These are phyloP conservation scores for Copidosoma floridanum DNA, from an alignment of 1,140 invertebrate species.

Conservation along the genomic window DNA sequence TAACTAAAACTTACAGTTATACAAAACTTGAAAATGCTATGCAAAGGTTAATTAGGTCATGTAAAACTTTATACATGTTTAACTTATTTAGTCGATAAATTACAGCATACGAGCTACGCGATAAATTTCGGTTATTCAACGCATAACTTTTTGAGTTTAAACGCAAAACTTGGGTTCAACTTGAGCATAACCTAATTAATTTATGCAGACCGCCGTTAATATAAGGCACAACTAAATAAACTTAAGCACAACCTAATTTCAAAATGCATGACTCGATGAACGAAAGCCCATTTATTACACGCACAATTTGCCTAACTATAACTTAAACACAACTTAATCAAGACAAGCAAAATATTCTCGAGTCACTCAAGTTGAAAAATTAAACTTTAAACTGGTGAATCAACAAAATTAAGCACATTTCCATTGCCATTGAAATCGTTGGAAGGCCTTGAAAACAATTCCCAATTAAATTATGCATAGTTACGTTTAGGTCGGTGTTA, in stretches of 20 bases:
- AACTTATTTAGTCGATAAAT: slow-evolving; percentile 6
- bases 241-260: slow-evolving; percentile 23
- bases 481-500: slow-evolving; percentile 22
- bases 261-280: slow-evolving; percentile 21
- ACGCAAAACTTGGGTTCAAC: slow-evolving; percentile 11
- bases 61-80: slow-evolving; percentile 22
- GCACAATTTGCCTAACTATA: slow-evolving; percentile 4
- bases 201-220: slow-evolving; percentile 12
- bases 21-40: slow-evolving; percentile 18
- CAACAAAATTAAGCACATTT: slow-evolving; percentile 23
- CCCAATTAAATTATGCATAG: slow-evolving; percentile 25
- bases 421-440: slow-evolving; percentile 1
- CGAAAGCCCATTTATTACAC: slow-evolving; percentile 11
- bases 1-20: slow-evolving; percentile 22
- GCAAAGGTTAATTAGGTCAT: slow-evolving; percentile 22
- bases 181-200: slow-evolving; percentile 18
- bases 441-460: slow-evolving; percentile 7
- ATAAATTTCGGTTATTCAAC: background rate
- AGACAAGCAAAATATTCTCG: slow-evolving; percentile 4
- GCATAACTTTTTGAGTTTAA: slow-evolving; percentile 5
- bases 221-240: slow-evolving; percentile 22
- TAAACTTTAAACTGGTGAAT: slow-evolving; percentile 6
- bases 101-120: background rate
- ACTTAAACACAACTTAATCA: slow-evolving; percentile 25
- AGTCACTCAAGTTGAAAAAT: background rate